phyloP scores from a whole-genome alignment of 2,888 invertebrate genomes.

The Nomada goodeniana region DNA sequence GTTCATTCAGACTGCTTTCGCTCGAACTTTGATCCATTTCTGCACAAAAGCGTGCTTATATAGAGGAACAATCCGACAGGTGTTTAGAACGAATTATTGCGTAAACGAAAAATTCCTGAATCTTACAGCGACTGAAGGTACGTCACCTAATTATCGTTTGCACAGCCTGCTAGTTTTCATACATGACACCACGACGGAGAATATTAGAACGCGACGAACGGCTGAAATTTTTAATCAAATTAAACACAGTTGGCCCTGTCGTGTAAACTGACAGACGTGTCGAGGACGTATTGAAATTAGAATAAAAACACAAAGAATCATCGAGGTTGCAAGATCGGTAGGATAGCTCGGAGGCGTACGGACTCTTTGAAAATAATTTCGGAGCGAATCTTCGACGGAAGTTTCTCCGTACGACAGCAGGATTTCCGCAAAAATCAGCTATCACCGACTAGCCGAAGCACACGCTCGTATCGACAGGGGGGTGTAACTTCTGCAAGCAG shows the following conservation, averaged over 20 bases:
- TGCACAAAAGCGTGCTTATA: not conserved
- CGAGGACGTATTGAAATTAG: slow-evolving; percentile 20
- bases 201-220: not conserved
- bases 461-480: slow-evolving; percentile 10
- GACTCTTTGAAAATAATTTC: slow-evolving; percentile 13
- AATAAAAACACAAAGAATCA: not conserved
- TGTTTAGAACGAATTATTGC: slow-evolving; percentile 3
- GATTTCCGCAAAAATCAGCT: slow-evolving; percentile 13
- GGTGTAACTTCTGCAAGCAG: slow-evolving; percentile 25
- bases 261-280: not conserved
- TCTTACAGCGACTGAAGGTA: not conserved
- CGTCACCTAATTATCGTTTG: slow-evolving; percentile 30
- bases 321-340: not conserved
- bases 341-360: not conserved
- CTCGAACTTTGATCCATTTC: not conserved
- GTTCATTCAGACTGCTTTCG: not conserved
- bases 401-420: slow-evolving; percentile 22
- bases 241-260: slow-evolving; percentile 48
- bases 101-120: slow-evolving; percentile 4
- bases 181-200: not conserved
- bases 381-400: not conserved
- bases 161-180: slow-evolving; percentile 8
- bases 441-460: not conserved
- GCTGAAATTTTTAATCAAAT: slow-evolving; percentile 6
- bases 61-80: not conserved